phyloP scores from a whole-genome alignment of 2,113 vertebrate species.

The Gasterosteus nipponicus region DNA sequence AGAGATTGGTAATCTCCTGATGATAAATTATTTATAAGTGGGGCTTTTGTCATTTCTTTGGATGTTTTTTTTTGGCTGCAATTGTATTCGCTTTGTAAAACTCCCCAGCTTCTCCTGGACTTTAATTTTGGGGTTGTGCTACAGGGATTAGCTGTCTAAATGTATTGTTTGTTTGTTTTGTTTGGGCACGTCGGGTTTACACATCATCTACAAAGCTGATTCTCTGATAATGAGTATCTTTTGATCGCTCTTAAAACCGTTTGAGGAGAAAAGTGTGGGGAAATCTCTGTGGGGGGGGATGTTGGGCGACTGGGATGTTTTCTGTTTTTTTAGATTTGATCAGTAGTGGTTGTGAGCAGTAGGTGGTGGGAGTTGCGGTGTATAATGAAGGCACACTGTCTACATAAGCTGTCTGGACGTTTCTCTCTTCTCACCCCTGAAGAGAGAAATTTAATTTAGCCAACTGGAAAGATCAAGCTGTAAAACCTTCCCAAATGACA shows the following conservation, averaged over 20 bases:
- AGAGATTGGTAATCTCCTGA: conserved; percentile 38
- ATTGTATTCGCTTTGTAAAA: conserved; percentile 40
- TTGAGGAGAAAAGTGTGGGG: background rate
- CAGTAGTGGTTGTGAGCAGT: conserved; percentile 40
- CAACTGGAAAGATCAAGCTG: conserved; percentile 21
- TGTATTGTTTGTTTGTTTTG: conserved; percentile 6
- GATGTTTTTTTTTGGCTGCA: conserved; percentile 46
- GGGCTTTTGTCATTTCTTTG: conserved; percentile 67
- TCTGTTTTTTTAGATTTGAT: conserved; percentile 51
- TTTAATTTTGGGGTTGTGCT: conserved; percentile 27
- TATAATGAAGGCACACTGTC: conserved; percentile 58
- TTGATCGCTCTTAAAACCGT: conserved; percentile 40
- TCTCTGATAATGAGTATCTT: conserved; percentile 44
- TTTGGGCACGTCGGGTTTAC: conserved; percentile 7
- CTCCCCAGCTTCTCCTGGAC: conserved; percentile 20
- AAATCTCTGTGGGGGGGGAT: conserved; percentile 3
- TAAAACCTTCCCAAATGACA: conserved; percentile 1
- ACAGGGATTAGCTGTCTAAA: conserved; percentile 40
- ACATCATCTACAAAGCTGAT: conserved; percentile 45
- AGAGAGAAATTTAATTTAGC: conserved; percentile 1
- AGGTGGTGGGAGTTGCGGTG: conserved; percentile 53
- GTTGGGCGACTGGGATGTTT: conserved; percentile 33
- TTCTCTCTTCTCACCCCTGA: background rate
- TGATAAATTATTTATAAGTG: conserved; percentile 75
- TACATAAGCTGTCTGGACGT: conserved; percentile 29